These are phyloP conservation scores for Chorisops tibialis DNA, from an alignment of 2,888 invertebrate species.

Conservation along the genomic window DNA sequence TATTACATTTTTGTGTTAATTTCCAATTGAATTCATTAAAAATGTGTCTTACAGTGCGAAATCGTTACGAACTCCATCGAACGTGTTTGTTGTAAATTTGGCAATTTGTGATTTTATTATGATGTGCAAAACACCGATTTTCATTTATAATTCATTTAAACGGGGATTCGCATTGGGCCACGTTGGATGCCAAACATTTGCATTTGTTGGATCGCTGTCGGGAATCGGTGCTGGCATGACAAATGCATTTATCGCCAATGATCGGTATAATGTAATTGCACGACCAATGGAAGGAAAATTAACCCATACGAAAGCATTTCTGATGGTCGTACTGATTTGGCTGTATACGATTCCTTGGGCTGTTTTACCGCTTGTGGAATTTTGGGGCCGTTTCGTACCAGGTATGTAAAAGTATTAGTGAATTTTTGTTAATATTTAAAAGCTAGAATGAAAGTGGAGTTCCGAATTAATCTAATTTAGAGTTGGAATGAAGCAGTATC, in stretches of 20 bases:
- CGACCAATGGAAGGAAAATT: conserved; percentile 79
- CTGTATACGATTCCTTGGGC: conserved; percentile 78
- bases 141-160: conserved; percentile 78
- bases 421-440: too few relatives aligned
- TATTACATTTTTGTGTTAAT: conserved; percentile 29
- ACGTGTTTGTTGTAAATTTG: conserved; percentile 78
- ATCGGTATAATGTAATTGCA: conserved; percentile 75
- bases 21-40: not conserved
- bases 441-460: too few relatives aligned
- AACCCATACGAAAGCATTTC: conserved; percentile 72
- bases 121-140: conserved; percentile 82
- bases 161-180: conserved; percentile 72
- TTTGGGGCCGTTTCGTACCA: conserved; percentile 85
- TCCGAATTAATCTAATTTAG: too few relatives aligned
- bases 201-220: conserved; percentile 69
- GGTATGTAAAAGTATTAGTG: too few relatives aligned
- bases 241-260: conserved; percentile 82
- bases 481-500: too few relatives aligned
- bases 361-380: conserved; percentile 70
- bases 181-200: conserved; percentile 73
- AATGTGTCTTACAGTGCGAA: conserved; percentile 42
- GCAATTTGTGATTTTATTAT: conserved; percentile 81
- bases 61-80: conserved; percentile 62
- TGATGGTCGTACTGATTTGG: conserved; percentile 73
- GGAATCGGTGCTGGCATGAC: conserved; percentile 78